Conservation (phyloP, 2,797 vertebrate species). For the Sebastolobus alascanus region DNA sequence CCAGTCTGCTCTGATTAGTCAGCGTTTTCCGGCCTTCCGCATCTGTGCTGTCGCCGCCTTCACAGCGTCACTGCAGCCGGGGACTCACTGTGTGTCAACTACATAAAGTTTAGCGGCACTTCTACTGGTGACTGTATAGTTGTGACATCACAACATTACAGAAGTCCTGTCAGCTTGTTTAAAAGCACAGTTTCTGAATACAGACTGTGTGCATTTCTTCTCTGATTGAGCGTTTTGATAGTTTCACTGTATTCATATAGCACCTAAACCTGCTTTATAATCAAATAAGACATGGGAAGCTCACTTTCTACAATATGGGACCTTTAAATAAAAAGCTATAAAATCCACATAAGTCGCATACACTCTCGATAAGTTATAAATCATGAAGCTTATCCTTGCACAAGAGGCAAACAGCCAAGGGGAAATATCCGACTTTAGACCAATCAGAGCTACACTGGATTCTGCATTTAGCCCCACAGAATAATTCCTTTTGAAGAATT, state of each 20-base stretch:
- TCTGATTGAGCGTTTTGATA: neutral
- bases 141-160: neutral
- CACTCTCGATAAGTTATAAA: neutral
- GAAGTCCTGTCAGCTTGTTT: neutral
- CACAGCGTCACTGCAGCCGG: too few species aligned
- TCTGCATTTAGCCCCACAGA: conserved; percentile 35
- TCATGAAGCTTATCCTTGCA: neutral
- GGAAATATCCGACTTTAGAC: conserved; percentile 46
- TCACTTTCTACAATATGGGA: neutral
- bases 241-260: neutral
- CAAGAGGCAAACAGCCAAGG: conserved; percentile 14
- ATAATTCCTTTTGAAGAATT: conserved; percentile 45
- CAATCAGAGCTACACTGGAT: conserved; percentile 10
- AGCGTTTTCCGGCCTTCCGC: neutral
- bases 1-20: neutral
- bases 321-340: neutral
- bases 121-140: neutral
- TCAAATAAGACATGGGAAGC: neutral
- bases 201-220: neutral
- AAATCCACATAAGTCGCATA: neutral
- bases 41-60: neutral
- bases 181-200: neutral
- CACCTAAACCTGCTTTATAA: neutral
- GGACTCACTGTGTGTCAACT: neutral
- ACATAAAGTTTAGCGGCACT: neutral